Evolutionary conservation across 2,797 vertebrate species (phyloP), one percentile per base, ranked within the genome.

Genomic region (Megalops cyprinoides): DNA sequence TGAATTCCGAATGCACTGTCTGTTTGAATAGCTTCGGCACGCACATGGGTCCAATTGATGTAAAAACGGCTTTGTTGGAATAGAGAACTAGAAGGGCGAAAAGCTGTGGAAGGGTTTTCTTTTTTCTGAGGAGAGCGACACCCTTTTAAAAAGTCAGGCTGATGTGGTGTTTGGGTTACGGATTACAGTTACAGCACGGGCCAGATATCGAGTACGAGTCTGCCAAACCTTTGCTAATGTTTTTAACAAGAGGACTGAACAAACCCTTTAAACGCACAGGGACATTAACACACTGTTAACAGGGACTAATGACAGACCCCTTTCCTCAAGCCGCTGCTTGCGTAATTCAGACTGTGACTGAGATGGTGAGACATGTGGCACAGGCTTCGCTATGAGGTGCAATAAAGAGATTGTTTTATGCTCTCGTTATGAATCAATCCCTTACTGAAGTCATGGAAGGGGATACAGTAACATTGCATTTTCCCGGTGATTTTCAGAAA

Each of bases 211-310:
- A 56, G 74, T n/a, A 55, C 51, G 62, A 79, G 56, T 55, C 79
- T 83, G 79, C 78, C 75, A 83, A 85, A 48, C 39, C 74, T 69
- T 80, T 77, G 79, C 18, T 85, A 76, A 86, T 82, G 74, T 83
- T 89, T 85, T 81, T 81, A 83, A 78, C 74, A 82, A 86, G 83
- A 80, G 78, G 69, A 83, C 78, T 37, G 76, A 81, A 85, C 76
- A 78, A 74, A 85, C n/a, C 74, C 78, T 84, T 80, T 83, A 67
- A 86, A 86, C 31, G 82, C 62, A 81, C 79, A 71, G 51, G 80
- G 76, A 82, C 85, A 84, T 90, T 86, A 84, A 86, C 85, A 84
- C 84, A 83, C 78, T 69, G 51, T 86, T 87, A 85, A 88, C 84
- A 80, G 81, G 84, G 44, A 74, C 86, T 81, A 86, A 78, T 85